Evolutionary conservation across 2,113 vertebrate genomes (phyloP), one percentile per base, ranked within the genome.

Genomic region (Forbesichthys papilliferus): DNA sequence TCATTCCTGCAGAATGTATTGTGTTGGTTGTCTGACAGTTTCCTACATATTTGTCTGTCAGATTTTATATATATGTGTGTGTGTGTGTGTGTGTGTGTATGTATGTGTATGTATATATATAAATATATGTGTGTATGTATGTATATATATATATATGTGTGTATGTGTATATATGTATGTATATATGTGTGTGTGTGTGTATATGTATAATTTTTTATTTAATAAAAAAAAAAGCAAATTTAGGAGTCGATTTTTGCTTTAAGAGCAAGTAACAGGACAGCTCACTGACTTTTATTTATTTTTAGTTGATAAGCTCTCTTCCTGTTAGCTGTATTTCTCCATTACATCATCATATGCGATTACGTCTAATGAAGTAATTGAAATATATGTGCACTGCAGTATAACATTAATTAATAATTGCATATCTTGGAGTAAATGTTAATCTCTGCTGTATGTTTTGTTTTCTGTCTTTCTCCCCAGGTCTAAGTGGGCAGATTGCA

Each of bases 401-500:
- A 0, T 14, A 8, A 51, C 11, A 61, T 70, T 57, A 20, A 20
- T 20, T 20, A 1, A 20, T 3, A 10, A 61, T 69, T 27, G 1
- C 2, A 27, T 27, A 27, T 47, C 4, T 63, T 48, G 5, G 34
- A 56, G 48, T 63, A 3, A 20, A 48, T 57, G 6, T 0, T 13
- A 13, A 47, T 57, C 48, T 57, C 46, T 62, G 9, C 69, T 36
- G 63, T 57, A 11, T 10, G 27, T 3, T 27, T 27, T 27, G 27
- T 46, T 65, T 42, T 78, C 56, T 78, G 49, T 88, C 81, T 78
- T 68, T 69, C 85, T 7, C 48, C 84, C 66, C 89, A 98, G 98
- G 96, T 92, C 93, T 99, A 92, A 96, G 94, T 85, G 98, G 98
- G 92, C 96, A 95, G 81, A 95, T 94, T 81, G 88, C 92, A 89